Evolutionary conservation across 2,888 invertebrate species (phyloP).

Genomic region (Pseudoips prasinana): DNA sequence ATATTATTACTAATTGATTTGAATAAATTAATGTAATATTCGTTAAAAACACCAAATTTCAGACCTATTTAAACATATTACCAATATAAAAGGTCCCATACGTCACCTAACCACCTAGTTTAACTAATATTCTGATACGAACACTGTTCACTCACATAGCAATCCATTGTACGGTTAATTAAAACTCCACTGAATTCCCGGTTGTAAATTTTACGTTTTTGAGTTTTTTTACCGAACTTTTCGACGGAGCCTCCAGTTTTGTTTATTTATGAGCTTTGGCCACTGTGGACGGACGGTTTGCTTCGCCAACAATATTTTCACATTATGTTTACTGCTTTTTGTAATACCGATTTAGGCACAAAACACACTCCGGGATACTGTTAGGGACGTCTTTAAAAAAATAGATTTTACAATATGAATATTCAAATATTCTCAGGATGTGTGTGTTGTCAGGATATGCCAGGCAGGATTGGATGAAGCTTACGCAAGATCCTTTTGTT

Average conservation of each 20-base stretch:
- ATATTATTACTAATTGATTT: too few species aligned
- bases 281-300: constrained; percentile 59
- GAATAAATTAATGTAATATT: too few species aligned
- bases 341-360: constrained; percentile 57
- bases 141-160: constrained; percentile 18
- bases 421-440: constrained; percentile 23
- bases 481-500: too few species aligned
- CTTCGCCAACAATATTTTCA: constrained; percentile 67
- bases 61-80: too few species aligned
- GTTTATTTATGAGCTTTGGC: constrained; percentile 80
- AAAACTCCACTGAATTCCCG: constrained; percentile 72
- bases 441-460: constrained; percentile 19
- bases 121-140: constrained; percentile 23
- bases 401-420: constrained; percentile 31
- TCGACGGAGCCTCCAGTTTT: constrained; percentile 77
- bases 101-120: too few species aligned
- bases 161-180: constrained; percentile 66
- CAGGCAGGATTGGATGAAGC: constrained; percentile 14
- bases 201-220: constrained; percentile 74
- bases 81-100: too few species aligned
- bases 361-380: constrained; percentile 39
- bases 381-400: constrained; percentile 37
- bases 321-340: constrained; percentile 63
- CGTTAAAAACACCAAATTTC: too few species aligned
- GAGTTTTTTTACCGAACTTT: constrained; percentile 67